Evolutionary conservation across 1,140 invertebrate genomes (phyloP), one percentile per base, ranked within the genome.

Genomic region (Penaeus chinensis): DNA sequence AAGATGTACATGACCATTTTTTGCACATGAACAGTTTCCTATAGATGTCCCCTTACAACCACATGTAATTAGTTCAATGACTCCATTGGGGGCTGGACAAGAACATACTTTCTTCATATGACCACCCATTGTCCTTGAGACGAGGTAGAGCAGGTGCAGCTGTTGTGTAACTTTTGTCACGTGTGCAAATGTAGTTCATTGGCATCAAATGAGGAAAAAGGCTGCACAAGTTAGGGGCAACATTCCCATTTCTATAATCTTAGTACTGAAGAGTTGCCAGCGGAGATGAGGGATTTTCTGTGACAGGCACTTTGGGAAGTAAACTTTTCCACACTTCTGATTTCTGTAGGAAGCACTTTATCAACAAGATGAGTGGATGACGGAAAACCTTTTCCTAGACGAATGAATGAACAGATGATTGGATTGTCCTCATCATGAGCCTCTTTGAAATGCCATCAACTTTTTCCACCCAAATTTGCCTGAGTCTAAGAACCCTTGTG

Each of bases 311-410:
- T 74, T 74, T 74, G 24, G 71, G 37, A 16, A 74, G 71, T 74
- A 79, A 79, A 79, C 77, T 42, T 79, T 37, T 79, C 77, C 77
- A 79, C 13, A 79, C 77, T 79, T 79, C 77, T 79, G 77, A 79
- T 79, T 79, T 79, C 77, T 79, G 77, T 47, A 11, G 18, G 77
- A 79, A 79, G 77, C 77, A 42, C 77, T 54, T 47, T 47, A 37
- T 79, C 77, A 79, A 79, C n/a, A 79, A 79, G 77, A 79, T 79
- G 42, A 79, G 77, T 79, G 77, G 42, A 79, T 79, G 77, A 79
- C 77, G 10, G 77, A 79, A 10, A 47, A 79, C 18, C 77, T 79
- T 79, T 79, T 79, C 77, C 77, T 47, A 79, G 77, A 79, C 77
- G 77, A 79, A 47, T 60, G 77, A 79, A 37, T 79, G 77, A 42